Base-by-base conservation (phyloP, 2,888 invertebrate species). In the Seira sanloemensis region DNA sequence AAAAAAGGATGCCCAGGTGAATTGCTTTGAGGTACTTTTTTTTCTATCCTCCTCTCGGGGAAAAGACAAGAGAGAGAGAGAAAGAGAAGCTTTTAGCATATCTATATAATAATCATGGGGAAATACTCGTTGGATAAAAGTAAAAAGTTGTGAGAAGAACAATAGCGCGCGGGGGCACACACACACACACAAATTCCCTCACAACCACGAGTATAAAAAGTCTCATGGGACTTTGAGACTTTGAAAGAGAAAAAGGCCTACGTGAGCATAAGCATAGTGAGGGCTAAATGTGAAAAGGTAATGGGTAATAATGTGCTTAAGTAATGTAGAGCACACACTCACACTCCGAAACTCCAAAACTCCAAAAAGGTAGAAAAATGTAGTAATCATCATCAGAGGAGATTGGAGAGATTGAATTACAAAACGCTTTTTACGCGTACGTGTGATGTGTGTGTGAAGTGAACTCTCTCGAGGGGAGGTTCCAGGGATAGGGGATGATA, bases 1-100 rank as follows among this genome's bases (percentile, higher is more conserved):
- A 68, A 68, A 72, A 75, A 54, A 81, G 2, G 50, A 50, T 50
- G 50, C 81, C 75, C 81, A 81, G 81, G 81, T 81, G 81, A 81
- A 81, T 81, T 54, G 75, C 81, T 81, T 71, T 81, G 81, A 81
- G 81, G 81, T 81, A 81, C 81, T 75, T 81, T 79, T 79, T 74
- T 68, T 67, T 73, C 67, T n/a, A n/a, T n/a, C n/a, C n/a, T n/a
- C n/a, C n/a, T n/a, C 50, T 50, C 50, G 75, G 65, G 69, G 81
- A 50, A 50, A 50, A 50, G 50, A 37, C 12, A 12, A 50, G 50
- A n/a, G n/a, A n/a, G n/a, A n/a, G 5, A 50, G 81, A 67, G 75
- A 62, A 67, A 66, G 66, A 65, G 73, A 54, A 74, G 75, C 75
- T 81, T 81, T 75, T 81, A 81, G 81, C 81, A 81, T 75, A 74